Evolutionary conservation across 2,888 invertebrate species (phyloP).

Genomic region (Dorcus parallelipipedus): DNA sequence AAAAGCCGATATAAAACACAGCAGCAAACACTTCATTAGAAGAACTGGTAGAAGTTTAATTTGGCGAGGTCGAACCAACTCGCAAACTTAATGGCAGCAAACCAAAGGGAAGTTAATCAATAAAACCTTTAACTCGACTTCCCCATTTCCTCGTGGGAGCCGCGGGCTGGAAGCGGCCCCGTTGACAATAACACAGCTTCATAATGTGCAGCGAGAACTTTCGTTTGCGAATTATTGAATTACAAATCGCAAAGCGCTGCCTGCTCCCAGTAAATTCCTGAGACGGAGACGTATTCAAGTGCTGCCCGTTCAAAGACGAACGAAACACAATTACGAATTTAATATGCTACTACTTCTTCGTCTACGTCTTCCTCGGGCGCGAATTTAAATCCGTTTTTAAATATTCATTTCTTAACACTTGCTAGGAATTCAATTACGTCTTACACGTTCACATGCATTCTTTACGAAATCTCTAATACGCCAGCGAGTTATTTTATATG

Average conservation of each 20-base stretch:
- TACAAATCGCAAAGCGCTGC: conserved; percentile 37
- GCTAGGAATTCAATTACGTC: background rate
- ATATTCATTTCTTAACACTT: background rate
- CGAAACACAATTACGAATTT: conserved; percentile 10
- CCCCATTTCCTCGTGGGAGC: conserved; percentile 35
- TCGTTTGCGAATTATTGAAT: conserved; percentile 37
- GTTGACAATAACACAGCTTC: conserved; percentile 32
- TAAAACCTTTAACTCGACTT: conserved; percentile 43
- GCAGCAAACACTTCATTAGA: conserved; percentile 34
- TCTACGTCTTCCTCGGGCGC: background rate
- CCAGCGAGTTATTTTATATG: no score
- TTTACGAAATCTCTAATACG: no score
- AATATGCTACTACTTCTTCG: conserved; percentile 2
- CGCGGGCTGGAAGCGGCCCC: conserved; percentile 22
- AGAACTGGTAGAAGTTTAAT: conserved; percentile 39
- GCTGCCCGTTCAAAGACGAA: conserved; percentile 2
- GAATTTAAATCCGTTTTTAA: background rate
- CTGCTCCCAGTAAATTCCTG: conserved; percentile 1
- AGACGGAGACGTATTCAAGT: background rate
- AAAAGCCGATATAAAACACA: background rate
- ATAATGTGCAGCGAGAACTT: conserved; percentile 35
- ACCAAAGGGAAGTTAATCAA: conserved; percentile 43
- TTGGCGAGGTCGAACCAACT: conserved; percentile 36
- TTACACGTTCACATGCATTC: background rate
- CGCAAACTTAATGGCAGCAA: conserved; percentile 39